These are phyloP conservation scores for Leptoclinus maculatus DNA, from an alignment of 2,797 vertebrate genomes.

Conservation along the genomic window DNA sequence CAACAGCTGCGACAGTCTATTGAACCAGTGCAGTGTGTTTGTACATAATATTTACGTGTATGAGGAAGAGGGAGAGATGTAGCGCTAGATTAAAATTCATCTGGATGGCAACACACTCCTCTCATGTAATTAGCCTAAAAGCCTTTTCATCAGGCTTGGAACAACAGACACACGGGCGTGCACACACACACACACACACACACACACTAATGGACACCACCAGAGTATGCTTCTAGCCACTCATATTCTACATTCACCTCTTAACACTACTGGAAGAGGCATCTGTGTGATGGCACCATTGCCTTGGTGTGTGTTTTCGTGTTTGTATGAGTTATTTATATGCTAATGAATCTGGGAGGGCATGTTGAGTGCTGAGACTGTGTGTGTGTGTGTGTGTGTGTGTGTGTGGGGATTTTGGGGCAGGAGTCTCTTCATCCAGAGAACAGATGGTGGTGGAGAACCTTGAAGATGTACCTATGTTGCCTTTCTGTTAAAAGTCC, in stretches of 20 bases:
- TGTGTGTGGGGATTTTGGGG: slow-evolving; percentile 5
- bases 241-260: slow-evolving; percentile 60
- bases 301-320: slow-evolving; percentile 45
- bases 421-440: slow-evolving; percentile 13
- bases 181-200: not conserved
- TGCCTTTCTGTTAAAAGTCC: slow-evolving; percentile 43
- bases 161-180: slow-evolving; percentile 9
- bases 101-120: slow-evolving; percentile 45
- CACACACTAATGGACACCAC: slow-evolving; percentile 43
- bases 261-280: slow-evolving; percentile 53
- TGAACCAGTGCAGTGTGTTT: slow-evolving; percentile 6
- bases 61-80: slow-evolving; percentile 10
- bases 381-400: slow-evolving; percentile 11
- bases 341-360: slow-evolving; percentile 71
- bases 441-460: slow-evolving; percentile 53
- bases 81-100: slow-evolving; percentile 61
- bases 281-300: slow-evolving; percentile 44
- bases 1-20: not conserved
- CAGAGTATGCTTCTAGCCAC: slow-evolving; percentile 30
- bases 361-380: slow-evolving; percentile 35
- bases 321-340: slow-evolving; percentile 74
- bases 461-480: slow-evolving; percentile 44
- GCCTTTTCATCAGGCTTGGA: slow-evolving; percentile 70
- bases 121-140: slow-evolving; percentile 79
- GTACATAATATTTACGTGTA: slow-evolving; percentile 21